Base-by-base conservation (phyloP, 2,888 invertebrate genomes). In the Acanthopleura granulata region DNA sequence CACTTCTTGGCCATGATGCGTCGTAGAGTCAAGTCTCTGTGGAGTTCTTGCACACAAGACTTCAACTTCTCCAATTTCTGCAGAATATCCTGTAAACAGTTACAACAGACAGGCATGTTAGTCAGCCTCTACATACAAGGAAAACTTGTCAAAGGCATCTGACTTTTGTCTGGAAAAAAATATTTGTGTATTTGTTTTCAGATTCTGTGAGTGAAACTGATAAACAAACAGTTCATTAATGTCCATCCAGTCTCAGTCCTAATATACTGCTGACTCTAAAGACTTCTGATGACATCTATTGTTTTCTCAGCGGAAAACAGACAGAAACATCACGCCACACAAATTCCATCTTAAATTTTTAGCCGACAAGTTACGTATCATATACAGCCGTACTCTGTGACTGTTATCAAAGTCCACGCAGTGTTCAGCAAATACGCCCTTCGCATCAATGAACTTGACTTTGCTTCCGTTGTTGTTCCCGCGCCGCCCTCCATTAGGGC, bases 11-110 rank as follows among this genome's bases (percentile, higher is more conserved):
- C 85, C 61, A 91, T 79, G 79, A 93, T 91, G 75, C 94, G 91
- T 49, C 94, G 90, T 18, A 94, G 91, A 0, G 93, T 93, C 40
- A 95, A 93, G 86, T 95, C 95, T 74, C 94, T 91, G 85, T 95
- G 94, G 49, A 94, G 89, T 81, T 94, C 94, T 71, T 93, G 93
- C 12, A 94, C 92, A 78, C 93, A 92, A 15, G 75, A 79, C 77
- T 88, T 88, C 74, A 87, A 73, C 16, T 82, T 82, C 70, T 88
- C 86, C 11, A 86, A 83, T 49, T 78, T 81, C 73, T 83, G 83
- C 69, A 85, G 80, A 66, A 86, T 66, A 29, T 84, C 84, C 86
- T 86, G 76, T 29, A 71, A n/a, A 69, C 4, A 69, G 40, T 61
- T 22, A 61, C n/a, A 61, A 61, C n/a, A 61, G 61, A n/a, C 61